phyloP scores from a whole-genome alignment of 2,113 vertebrate genomes.

The Pygoscelis adeliae region DNA sequence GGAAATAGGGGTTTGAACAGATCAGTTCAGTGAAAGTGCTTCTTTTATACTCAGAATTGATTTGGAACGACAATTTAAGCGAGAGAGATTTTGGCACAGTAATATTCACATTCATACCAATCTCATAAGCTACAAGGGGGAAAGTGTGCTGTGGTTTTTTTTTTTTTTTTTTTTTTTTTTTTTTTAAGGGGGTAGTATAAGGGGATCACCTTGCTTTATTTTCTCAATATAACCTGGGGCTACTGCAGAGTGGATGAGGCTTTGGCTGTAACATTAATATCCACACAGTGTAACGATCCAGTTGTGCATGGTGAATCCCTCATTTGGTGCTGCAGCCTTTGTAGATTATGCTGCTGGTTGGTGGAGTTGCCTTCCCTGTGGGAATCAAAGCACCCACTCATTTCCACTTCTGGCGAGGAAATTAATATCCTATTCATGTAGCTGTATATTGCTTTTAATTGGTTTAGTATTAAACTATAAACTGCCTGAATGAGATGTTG shows the following conservation, averaged over 20 bases:
- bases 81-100: neutral
- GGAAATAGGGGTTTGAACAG: neutral
- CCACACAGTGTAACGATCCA: fast-evolving
- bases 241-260: neutral
- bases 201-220: constrained; percentile 16
- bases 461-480: constrained; percentile 7
- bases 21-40: neutral
- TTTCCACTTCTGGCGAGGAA: constrained; percentile 1
- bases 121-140: neutral
- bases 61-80: constrained; percentile 25
- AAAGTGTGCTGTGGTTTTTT: neutral
- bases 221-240: neutral
- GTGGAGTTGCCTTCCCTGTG: neutral
- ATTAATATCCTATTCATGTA: constrained; percentile 38
- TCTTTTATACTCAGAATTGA: constrained; percentile 30
- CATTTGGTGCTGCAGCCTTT: neutral
- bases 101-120: neutral
- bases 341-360: constrained; percentile 9
- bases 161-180: neutral
- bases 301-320: neutral
- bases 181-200: neutral
- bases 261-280: constrained; percentile 13
- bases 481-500: neutral
- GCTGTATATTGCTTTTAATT: constrained; percentile 48
- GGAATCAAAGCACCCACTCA: constrained; percentile 21